Conservation (phyloP, 2,113 vertebrate species). For the Sceloporus undulatus region DNA sequence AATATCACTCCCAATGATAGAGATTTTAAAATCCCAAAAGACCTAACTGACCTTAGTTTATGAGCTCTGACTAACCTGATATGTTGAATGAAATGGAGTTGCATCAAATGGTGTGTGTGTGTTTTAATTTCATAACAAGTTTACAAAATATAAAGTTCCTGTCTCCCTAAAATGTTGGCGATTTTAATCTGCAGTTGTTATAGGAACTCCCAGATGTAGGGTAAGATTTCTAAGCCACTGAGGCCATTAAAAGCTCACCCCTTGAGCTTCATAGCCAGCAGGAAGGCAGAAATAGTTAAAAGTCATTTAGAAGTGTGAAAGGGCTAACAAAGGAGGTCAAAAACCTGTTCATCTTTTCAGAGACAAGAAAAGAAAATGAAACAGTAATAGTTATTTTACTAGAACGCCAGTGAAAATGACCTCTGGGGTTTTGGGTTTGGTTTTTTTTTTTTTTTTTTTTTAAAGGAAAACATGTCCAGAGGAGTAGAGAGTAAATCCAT, state of each 20-base stretch:
- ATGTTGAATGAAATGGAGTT: neutral
- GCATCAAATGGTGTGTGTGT: no score
- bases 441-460: neutral
- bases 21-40: neutral
- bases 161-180: neutral
- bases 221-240: neutral
- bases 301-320: constrained; percentile 3
- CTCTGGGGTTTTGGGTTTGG: neutral
- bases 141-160: neutral
- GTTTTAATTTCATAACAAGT: neutral
- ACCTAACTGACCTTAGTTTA: neutral
- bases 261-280: neutral
- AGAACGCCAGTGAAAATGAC: neutral
- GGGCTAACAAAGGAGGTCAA: neutral
- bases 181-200: neutral
- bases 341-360: neutral
- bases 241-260: neutral
- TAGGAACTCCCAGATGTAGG: neutral
- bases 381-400: neutral
- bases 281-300: constrained; percentile 2
- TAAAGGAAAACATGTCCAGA: neutral
- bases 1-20: neutral
- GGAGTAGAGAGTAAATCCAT: neutral
- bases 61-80: neutral
- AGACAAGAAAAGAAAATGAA: neutral